phyloP scores from a whole-genome alignment of 2,888 invertebrate species.

The Philereme vetulata region DNA sequence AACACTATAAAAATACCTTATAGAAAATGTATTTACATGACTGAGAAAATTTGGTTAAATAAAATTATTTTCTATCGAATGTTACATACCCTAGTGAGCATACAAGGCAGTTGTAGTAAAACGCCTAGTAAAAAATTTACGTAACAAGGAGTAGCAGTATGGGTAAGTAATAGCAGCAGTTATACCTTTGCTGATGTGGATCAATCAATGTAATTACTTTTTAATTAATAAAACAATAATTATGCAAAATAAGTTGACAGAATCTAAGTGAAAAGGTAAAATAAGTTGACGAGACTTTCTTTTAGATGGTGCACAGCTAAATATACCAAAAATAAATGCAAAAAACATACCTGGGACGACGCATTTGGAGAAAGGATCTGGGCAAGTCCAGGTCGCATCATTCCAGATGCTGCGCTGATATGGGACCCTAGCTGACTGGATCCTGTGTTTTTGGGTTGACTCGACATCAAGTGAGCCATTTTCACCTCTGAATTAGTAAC shows the following conservation, averaged over 20 bases:
- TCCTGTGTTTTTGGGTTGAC: conserved; percentile 66
- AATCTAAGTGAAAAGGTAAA: not conserved
- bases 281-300: not conserved
- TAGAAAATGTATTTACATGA: no score
- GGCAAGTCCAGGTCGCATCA: conserved; percentile 73
- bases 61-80: no score
- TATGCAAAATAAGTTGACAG: not conserved
- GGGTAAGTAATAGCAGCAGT: no score
- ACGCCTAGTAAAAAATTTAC: no score
- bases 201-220: not conserved
- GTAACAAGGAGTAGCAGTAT: not conserved
- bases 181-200: not conserved
- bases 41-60: no score
- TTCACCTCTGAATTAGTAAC: conserved; percentile 74
- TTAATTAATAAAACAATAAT: not conserved
- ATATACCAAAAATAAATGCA: conserved; percentile 1
- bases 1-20: no score
- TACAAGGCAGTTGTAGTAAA: no score
- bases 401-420: conserved; percentile 61
- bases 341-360: conserved; percentile 65
- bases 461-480: conserved; percentile 76
- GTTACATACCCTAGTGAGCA: no score
- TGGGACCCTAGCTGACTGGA: conserved; percentile 71
- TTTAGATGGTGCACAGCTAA: not conserved
- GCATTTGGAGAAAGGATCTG: conserved; percentile 76